A percentile compares a stretch with the other conserved stretches of the same genome.
Conservation (phyloP, 2,113 vertebrate species). For the Theristicus caerulescens region DNA sequence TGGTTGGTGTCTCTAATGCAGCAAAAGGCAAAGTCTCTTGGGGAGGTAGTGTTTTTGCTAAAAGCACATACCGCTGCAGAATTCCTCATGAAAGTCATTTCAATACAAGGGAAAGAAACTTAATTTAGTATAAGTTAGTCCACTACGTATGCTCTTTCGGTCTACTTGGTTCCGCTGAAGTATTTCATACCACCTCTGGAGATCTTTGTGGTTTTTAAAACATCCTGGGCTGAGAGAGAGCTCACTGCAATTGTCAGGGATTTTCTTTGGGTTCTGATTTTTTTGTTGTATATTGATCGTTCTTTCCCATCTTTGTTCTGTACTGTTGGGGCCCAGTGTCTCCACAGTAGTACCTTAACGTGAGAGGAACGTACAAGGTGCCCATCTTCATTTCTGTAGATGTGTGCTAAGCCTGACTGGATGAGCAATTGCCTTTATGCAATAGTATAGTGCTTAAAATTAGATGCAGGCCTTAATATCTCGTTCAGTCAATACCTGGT, state of each 20-base stretch:
- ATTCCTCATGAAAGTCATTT: background rate
- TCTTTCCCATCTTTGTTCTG: background rate
- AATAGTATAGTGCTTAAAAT: background rate
- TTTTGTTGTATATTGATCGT: background rate
- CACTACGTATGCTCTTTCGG: rapidly evolving
- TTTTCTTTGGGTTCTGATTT: background rate
- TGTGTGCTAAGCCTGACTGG: background rate
- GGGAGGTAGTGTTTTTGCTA: background rate
- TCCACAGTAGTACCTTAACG: background rate
- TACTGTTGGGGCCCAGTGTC: background rate
- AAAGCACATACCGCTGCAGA: background rate
- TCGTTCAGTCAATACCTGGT: background rate
- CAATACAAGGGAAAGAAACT: background rate
- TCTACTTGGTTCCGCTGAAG: background rate
- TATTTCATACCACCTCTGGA: background rate
- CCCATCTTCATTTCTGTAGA: background rate
- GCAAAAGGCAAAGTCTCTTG: background rate
- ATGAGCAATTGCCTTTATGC: background rate
- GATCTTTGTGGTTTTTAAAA: background rate
- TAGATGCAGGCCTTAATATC: background rate
- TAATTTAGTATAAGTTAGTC: background rate
- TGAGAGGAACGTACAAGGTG: background rate
- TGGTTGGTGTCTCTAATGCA: background rate
- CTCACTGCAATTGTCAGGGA: background rate
- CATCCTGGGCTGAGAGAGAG: background rate